Percentiles rank a stretch among this genome's conserved stretches.
These are phyloP conservation scores for Lagenorhynchus albirostris DNA, from an alignment of 2,113 vertebrate genomes.

Conservation along the genomic window DNA sequence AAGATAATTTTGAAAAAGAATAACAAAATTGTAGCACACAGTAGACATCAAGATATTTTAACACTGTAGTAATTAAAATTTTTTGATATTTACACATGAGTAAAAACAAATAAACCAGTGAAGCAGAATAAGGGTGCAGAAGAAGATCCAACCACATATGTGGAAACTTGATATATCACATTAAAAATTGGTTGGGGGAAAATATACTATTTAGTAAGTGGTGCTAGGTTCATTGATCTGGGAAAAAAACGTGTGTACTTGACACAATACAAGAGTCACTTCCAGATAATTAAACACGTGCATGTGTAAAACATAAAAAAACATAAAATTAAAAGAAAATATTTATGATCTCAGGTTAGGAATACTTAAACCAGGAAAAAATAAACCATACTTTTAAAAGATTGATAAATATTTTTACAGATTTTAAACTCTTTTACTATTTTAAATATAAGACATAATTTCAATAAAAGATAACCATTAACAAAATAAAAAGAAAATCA, in stretches of 20 bases:
- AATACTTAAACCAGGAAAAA: not conserved
- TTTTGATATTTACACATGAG: not conserved
- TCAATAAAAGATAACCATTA: not conserved
- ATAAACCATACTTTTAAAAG: not conserved
- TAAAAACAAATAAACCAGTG: not conserved
- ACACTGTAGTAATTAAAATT: not conserved
- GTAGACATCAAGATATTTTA: not conserved
- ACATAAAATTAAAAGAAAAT: not conserved
- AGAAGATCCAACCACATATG: not conserved
- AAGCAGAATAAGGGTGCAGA: not conserved
- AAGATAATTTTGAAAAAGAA: not conserved
- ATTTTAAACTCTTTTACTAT: not conserved
- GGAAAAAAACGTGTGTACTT: not conserved
- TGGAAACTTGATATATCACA: not conserved
- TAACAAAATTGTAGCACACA: not conserved
- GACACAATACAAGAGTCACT: not conserved
- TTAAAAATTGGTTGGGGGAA: not conserved
- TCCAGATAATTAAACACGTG: not conserved
- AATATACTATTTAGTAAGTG: not conserved
- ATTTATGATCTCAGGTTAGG: not conserved
- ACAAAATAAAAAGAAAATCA: not conserved
- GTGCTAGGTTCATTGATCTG: not conserved
- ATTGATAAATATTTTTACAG: not conserved
- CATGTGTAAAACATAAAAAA: not conserved
- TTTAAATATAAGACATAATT: not conserved